phyloP scores from a whole-genome alignment of 2,113 vertebrate genomes.

The Pelecanoides urinatrix region DNA sequence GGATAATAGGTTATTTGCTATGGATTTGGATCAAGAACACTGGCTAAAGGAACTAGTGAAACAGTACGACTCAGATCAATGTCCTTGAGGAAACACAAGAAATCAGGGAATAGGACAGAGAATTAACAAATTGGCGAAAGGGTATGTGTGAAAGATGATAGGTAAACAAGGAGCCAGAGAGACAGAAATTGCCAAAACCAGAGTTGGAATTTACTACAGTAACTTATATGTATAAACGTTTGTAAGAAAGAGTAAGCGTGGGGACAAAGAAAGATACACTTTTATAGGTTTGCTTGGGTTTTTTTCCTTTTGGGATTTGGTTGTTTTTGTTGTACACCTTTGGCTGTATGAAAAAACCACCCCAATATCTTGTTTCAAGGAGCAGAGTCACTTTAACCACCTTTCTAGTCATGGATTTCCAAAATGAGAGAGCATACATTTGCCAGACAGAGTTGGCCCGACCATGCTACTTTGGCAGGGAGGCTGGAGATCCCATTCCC shows the following conservation, averaged over 20 bases:
- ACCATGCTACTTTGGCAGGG: neutral
- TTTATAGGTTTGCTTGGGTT: neutral
- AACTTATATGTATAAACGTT: neutral
- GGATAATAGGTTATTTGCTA: constrained; percentile 46
- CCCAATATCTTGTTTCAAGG: neutral
- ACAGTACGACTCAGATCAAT: constrained; percentile 1
- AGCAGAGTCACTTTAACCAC: neutral
- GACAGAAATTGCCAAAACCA: constrained; percentile 18
- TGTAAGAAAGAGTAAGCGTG: neutral
- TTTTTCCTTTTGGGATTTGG: accelerated
- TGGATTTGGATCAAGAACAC: constrained; percentile 32
- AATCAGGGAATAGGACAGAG: neutral
- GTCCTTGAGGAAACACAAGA: constrained; percentile 39
- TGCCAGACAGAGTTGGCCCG: neutral
- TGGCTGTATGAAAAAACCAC: neutral
- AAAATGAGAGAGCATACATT: neutral
- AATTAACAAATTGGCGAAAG: neutral
- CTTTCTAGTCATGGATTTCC: neutral
- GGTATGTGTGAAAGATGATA: constrained; percentile 33
- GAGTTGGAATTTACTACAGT: neutral
- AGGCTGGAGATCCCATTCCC: neutral
- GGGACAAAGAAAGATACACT: neutral
- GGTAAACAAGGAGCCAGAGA: constrained; percentile 30
- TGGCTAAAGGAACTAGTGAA: neutral
- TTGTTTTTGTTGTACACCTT: neutral